phyloP scores from a whole-genome alignment of 1,140 invertebrate genomes.

The Penaeus chinensis region DNA sequence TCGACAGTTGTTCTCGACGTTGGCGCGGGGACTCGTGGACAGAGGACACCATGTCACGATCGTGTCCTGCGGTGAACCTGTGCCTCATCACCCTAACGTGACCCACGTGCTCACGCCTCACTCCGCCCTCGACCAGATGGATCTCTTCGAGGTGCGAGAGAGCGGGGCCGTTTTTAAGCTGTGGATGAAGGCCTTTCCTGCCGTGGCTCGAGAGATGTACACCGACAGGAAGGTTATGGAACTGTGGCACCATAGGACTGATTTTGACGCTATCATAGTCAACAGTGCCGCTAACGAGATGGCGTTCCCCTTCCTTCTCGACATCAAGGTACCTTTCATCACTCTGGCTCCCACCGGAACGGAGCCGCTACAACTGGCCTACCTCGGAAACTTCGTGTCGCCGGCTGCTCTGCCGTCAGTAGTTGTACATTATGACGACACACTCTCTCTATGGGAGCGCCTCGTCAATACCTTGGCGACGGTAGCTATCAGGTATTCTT shows the following conservation, averaged over 20 bases:
- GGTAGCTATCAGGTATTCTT: conserved; percentile 42
- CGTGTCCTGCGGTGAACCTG: conserved; percentile 46
- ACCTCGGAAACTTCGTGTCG: conserved; percentile 58
- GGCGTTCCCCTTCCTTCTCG: conserved; percentile 59
- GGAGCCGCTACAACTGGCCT: conserved; percentile 58
- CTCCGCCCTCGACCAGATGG: conserved; percentile 56
- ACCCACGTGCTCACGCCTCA: conserved; percentile 52
- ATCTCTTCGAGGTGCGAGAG: conserved; percentile 53
- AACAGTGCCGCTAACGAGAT: conserved; percentile 63
- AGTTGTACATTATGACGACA: conserved; percentile 51
- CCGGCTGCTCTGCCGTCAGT: conserved; percentile 57
- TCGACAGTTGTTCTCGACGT: conserved; percentile 42
- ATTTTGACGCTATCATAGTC: conserved; percentile 60
- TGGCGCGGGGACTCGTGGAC: conserved; percentile 42
- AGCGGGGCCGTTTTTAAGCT: conserved; percentile 41
- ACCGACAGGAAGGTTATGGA: conserved; percentile 42
- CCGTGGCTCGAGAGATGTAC: conserved; percentile 53
- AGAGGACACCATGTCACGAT: conserved; percentile 52
- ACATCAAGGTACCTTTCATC: conserved; percentile 52
- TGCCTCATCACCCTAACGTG: conserved; percentile 41
- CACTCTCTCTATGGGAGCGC: conserved; percentile 57
- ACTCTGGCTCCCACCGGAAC: conserved; percentile 50
- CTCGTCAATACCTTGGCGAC: conserved; percentile 60
- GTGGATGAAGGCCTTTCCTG: conserved; percentile 50
- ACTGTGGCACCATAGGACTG: conserved; percentile 40